A percentile compares a stretch with the other conserved stretches of the same genome.
phyloP scores from a whole-genome alignment of 1,140 invertebrate genomes.

The Mizuhopecten yessoensis region DNA sequence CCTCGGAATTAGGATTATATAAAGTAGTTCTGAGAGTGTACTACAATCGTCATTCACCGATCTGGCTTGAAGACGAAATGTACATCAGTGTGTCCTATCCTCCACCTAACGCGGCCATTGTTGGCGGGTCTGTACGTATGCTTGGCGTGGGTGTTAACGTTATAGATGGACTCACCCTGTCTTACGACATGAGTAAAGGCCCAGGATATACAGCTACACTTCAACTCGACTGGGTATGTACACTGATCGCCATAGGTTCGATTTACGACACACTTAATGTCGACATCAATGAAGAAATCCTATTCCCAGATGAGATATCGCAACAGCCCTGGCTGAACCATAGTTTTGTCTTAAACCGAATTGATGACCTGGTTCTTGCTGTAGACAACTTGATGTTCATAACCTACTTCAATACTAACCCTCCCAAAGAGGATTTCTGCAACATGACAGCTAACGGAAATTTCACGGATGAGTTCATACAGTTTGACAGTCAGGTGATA shows the following conservation, averaged over 20 bases:
- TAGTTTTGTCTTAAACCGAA: neutral
- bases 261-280: neutral
- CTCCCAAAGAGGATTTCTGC: neutral
- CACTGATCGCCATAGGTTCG: neutral
- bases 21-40: neutral
- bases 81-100: slow-evolving; percentile 50
- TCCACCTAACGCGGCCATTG: slow-evolving; percentile 53
- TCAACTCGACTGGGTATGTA: slow-evolving; percentile 48
- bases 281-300: neutral
- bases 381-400: neutral
- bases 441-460: neutral
- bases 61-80: slow-evolving; percentile 57
- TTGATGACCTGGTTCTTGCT: neutral
- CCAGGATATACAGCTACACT: slow-evolving; percentile 46
- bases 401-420: neutral
- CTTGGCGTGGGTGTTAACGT: neutral
- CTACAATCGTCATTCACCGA: neutral
- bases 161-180: slow-evolving; percentile 52
- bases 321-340: neutral
- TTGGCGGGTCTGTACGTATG: slow-evolving; percentile 51
- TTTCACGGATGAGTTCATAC: neutral
- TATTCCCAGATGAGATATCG: neutral
- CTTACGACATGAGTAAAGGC: slow-evolving; percentile 50
- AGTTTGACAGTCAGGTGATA: neutral
- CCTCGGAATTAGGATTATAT: slow-evolving; percentile 22